A percentile compares a stretch with the other conserved stretches of the same genome.
These are phyloP conservation scores for Ceratosolen solmsi DNA, from an alignment of 1,140 invertebrate genomes.

Conservation along the genomic window DNA sequence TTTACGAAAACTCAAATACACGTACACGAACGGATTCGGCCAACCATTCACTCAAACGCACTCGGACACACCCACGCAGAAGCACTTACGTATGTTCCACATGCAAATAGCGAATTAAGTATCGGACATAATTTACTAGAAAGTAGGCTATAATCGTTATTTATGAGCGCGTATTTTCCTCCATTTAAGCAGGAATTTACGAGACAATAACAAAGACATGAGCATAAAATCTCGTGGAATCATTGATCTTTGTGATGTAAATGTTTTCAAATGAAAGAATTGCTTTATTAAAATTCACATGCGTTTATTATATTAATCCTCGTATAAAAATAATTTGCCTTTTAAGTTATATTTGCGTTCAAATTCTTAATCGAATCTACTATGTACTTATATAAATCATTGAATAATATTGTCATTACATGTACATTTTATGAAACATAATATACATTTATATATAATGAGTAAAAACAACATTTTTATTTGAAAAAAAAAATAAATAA, in stretches of 20 bases:
- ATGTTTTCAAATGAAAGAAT: not conserved
- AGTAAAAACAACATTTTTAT: too few relatives aligned
- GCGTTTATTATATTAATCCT: too few relatives aligned
- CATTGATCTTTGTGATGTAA: not conserved
- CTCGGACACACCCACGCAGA: not conserved
- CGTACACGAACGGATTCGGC: not conserved
- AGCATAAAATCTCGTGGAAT: not conserved
- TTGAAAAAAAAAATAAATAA: too few relatives aligned
- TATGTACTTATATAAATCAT: too few relatives aligned
- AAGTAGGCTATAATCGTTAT: slow-evolving; percentile 40
- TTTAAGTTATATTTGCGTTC: too few relatives aligned
- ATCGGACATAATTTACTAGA: slow-evolving; percentile 1
- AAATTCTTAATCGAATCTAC: too few relatives aligned
- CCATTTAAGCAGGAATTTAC: not conserved
- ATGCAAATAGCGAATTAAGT: slow-evolving; percentile 27
- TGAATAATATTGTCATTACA: too few relatives aligned
- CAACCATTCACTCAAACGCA: not conserved
- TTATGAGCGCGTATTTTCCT: slow-evolving; percentile 7
- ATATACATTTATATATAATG: too few relatives aligned
- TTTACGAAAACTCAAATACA: not conserved
- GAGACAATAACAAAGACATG: slow-evolving; percentile 9
- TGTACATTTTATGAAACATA: too few relatives aligned
- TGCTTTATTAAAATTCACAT: not conserved
- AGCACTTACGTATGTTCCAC: not conserved
- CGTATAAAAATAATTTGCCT: too few relatives aligned